Evolutionary conservation across 1,140 invertebrate species (phyloP), one percentile per base, ranked within the genome.

Genomic region (Mercenaria mercenaria): DNA sequence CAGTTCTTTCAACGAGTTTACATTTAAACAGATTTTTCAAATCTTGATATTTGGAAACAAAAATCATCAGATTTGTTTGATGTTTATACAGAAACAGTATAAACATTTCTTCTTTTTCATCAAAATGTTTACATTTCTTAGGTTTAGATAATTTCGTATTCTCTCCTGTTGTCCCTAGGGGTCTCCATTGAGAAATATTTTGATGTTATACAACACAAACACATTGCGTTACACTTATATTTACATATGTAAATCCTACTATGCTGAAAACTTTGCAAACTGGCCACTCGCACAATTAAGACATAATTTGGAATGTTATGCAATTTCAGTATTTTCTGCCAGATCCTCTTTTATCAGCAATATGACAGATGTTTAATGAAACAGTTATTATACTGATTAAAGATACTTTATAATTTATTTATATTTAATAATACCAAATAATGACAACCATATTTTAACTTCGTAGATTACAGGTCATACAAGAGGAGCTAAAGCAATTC

Each of bases 111-210:
- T 34, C 56, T 79, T 50, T 41, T 50, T 32, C 29, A 26, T 32
- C 13, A 23, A 56, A 80, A 59, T 56, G 77, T 56, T 80, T 80
- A 80, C 56, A 80, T 56, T 80, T 80, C 56, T 39, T 80, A 6
- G 26, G 18, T 23, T 32, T 39, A 59, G 47, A 80, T 80, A 34
- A 80, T 32, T 80, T 80, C 34, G 56, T 26, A 80, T 56, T 56
- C 32, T 37, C 20, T 26, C 2, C 23, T 34, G 2, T 8, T 56
- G 47, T 37, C 15, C 34, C 20, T 34, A 13, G 81, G 20, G 34
- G 29, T 39, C 50, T 56, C 6, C 6, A 29, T 56, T 59, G 26
- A 10, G 34, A 52, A 80, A 80, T 34, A 56, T 56, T 80, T 37
- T 23, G 20, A 47, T 29, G n/a, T 77, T 50, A 37, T 34, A 37